Conservation (phyloP, 2,888 invertebrate species). For the Temnothorax unifasciatus region DNA sequence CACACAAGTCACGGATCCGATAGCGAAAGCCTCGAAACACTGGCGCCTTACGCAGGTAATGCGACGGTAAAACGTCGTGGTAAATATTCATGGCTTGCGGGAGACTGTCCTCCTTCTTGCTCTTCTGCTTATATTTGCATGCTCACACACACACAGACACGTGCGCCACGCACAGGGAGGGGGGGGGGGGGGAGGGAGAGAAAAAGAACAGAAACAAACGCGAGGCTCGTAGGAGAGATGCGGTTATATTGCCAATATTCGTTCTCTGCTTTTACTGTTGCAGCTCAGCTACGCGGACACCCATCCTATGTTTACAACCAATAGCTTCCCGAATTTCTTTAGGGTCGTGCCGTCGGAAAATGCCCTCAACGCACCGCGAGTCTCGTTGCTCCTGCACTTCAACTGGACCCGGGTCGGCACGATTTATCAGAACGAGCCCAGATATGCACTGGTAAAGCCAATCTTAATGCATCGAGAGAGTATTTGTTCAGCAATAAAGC, state of each 20-base stretch:
- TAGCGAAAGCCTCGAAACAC: conserved; percentile 98
- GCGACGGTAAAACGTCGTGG: conserved; percentile 38
- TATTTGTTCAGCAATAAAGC: not conserved
- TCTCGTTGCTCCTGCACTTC: conserved; percentile 95
- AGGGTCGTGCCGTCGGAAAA: conserved; percentile 98
- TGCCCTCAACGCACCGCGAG: conserved; percentile 97
- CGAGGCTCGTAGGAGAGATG: not conserved
- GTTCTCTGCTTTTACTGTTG: conserved; percentile 71
- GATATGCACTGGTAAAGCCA: conserved; percentile 93
- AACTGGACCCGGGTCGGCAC: conserved; percentile 99
- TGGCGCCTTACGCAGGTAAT: conserved; percentile 97
- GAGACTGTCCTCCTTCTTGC: conserved; percentile 1
- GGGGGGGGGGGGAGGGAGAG: too few relatives aligned
- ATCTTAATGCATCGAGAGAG: not conserved
- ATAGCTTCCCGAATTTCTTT: conserved; percentile 98
- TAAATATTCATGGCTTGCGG: conserved; percentile 49
- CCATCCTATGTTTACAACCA: conserved; percentile 98
- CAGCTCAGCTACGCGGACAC: conserved; percentile 98
- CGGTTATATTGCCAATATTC: not conserved
- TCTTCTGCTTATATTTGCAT: conserved; percentile 37
- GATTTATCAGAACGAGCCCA: conserved; percentile 97
- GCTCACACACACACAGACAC: too few relatives aligned
- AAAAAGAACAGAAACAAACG: not conserved
- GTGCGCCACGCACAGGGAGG: not conserved
- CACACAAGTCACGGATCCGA: conserved; percentile 98